Base-by-base conservation (phyloP, 1,140 invertebrate genomes). In the Dreissena polymorpha region DNA sequence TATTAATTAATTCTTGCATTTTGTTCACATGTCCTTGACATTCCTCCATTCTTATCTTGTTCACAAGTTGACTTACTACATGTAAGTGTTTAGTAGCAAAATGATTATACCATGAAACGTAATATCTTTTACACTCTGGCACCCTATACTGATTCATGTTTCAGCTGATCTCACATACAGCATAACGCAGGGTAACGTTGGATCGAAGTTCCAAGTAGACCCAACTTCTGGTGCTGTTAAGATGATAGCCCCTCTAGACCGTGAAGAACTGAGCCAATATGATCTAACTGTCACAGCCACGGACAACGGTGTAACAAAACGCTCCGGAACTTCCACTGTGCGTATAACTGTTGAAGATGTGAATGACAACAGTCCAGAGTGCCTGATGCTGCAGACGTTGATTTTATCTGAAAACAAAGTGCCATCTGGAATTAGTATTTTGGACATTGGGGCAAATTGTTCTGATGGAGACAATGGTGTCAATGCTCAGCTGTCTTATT, bases 101-200 rank as follows among this genome's bases (percentile, higher is more conserved):
- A 39, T 39, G 2, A 39, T 39, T 39, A 39, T 39, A 39, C 39
- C 2, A 8, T 39, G 39, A 8, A 39, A 39, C 39, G 39, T 5
- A 5, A 39, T 5, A 39, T 39, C 39, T 39, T 39, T 5, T 39
- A 39, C 39, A 39, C 39, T 8, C 2, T 39, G 8, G 39, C 39
- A 39, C 39, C 39, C 39, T 8, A 39, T 5, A 2, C 39, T 39
- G 39, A 5, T 39, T 39, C 39, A 39, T 39, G 39, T 83, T 57
- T 71, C 80, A 83, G 81, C 71, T n/a, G 50, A 49, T 64, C 18
- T 83, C 21, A 55, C 57, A 10, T 87, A 83, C 60, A 83, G 72
- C 73, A 88, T 90, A 23, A 71, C 75, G 5, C 74, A 49, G 49
- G 81, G 81, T 10, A 57, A 83, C 64, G 55, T 21, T 10, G 86